Base-by-base conservation (phyloP, 2,888 invertebrate species). In the Andrena minutula region DNA sequence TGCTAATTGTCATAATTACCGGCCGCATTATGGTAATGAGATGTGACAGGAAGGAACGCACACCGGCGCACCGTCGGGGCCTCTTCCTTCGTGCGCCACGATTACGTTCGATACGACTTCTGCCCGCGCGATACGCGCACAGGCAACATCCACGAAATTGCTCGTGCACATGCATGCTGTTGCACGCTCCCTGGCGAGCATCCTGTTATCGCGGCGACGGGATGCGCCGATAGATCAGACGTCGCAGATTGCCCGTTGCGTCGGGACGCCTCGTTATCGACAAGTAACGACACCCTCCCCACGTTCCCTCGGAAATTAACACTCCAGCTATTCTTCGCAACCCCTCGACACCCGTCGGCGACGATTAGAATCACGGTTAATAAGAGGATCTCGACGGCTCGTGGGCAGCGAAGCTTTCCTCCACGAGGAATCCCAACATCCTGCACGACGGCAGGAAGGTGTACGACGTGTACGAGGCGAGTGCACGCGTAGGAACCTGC, bases 1-100 rank as follows among this genome's bases (percentile, higher is more conserved):
- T 92, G 86, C 89, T 93, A 92, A 92, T 92, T 91, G 89, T 88
- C 85, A 82, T 91, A 89, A 92, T 91, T 91, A 91, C 85, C 79
- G 68, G 69, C 63, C 79, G 86, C 84, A 87, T 89, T 92, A 92
- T 93, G 92, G 86, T 92, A 92, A 92, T 92, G 90, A 90, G 90
- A 89, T 90, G 90, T 89, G 92, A 92, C 92, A 92, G 92, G 92
- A 92, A 92, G 88, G 82, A 85, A 71, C 79, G 12, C 20, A 23
- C 7, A 41, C 41, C 41, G 41, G 41, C 41, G 41, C 41, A 41
- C 41, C 41, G 41, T 41, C 41, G 41, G 51, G 70, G 61, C n/a
- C 66, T 10, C 51, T 69, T 69, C 61, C 63, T 68, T 32, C 51
- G 73, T 28, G 41, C 23, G 65, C 56, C 56, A 69, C 63, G 61